Base-by-base conservation (phyloP, 2,113 vertebrate genomes). In the Oreotragus oreotragus region DNA sequence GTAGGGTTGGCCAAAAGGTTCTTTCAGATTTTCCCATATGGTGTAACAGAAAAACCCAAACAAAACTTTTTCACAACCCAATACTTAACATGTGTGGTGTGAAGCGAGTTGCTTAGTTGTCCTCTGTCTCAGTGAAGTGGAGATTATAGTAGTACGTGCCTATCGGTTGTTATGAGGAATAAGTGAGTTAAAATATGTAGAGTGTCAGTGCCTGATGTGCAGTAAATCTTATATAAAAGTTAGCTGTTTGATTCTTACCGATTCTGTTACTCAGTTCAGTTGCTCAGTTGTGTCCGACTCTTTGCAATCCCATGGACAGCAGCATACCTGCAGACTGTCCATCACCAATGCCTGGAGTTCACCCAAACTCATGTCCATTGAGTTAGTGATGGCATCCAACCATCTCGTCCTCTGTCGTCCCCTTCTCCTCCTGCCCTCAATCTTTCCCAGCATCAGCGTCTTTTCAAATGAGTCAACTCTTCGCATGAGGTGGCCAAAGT, bases 151-250 rank as follows among this genome's bases (percentile, higher is more conserved):
- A 89, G n/a, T 93, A 25, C 6, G 23, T 53, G 57, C 57, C 28
- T 47, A 0, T 53, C 9, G 45, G 25, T 60, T 58, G 16, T 92
- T 84, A 73, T 1, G 12, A 58, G 28, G 84, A 88, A 58, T 64
- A 19, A 51, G 33, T 23, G 14, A 84, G 43, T 94, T 77, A 88
- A 77, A 88, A 58, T 88, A 36, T 36, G 23, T 66, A 49, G 43
- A 39, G 45, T 53, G 16, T 28, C 58, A 36, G 57, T 84, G 55
- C 7, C 55, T 66, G 33, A 58, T 94, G 15, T 76, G 73, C 4
- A 84, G 17, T 76, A 87, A 51, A 70, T 14, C 28, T 55, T 88
- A 47, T 13, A 51, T 57, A 80, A 96, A 76, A 23, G 36, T 84
- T 64, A 57, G 76, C 62, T 58, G 7, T 47, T 43, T 84, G 49